Evolutionary conservation across 2,797 vertebrate genomes (phyloP).

Genomic region (Gambelia wislizenii): DNA sequence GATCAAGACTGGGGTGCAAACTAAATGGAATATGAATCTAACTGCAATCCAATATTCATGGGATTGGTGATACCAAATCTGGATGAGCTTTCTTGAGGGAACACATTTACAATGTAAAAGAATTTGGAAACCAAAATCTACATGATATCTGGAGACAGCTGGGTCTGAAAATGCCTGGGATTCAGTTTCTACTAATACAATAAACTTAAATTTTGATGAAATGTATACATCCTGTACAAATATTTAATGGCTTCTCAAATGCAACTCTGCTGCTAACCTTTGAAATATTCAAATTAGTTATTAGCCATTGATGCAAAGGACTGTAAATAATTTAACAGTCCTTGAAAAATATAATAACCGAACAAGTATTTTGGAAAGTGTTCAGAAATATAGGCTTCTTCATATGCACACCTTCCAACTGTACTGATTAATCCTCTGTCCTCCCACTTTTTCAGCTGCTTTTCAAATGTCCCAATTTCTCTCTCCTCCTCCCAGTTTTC

Average conservation of each 20-base stretch:
- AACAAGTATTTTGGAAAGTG: neutral
- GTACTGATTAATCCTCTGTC: no score
- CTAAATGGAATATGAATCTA: neutral
- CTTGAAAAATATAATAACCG: neutral
- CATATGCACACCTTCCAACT: neutral
- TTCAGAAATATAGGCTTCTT: neutral
- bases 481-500: no score
- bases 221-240: neutral
- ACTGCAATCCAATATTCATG: neutral
- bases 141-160: neutral
- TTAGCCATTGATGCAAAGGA: neutral
- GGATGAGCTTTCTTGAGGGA: neutral
- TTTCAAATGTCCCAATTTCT: no score
- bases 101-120: neutral
- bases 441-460: no score
- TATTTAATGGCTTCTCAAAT: neutral
- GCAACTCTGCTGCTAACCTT: neutral
- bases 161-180: neutral
- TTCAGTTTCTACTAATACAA: neutral
- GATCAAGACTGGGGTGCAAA: neutral
- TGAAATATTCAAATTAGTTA: neutral
- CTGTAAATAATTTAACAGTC: neutral
- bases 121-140: neutral
- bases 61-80: neutral
- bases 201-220: neutral